Conservation (phyloP, 2,113 vertebrate genomes). For the Ploceus nigricollis region DNA sequence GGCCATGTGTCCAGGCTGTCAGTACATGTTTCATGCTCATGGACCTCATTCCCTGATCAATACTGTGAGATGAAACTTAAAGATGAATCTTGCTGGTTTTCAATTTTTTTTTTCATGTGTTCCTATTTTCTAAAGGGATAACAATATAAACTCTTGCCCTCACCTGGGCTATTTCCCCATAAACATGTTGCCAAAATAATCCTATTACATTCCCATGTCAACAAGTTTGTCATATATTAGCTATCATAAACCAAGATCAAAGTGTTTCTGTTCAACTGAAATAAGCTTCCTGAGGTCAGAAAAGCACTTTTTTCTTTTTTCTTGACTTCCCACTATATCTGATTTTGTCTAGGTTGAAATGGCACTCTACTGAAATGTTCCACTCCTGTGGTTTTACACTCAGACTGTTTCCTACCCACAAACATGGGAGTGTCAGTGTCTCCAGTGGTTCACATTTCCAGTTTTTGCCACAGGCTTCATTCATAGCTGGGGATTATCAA, state of each 20-base stretch:
- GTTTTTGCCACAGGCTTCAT: background rate
- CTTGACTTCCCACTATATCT: background rate
- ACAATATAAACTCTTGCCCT: background rate
- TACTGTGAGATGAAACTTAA: background rate
- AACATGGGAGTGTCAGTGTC: background rate
- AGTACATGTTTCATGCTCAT: background rate
- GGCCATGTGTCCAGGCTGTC: background rate
- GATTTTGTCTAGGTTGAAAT: background rate
- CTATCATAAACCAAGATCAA: background rate
- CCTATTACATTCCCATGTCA: background rate
- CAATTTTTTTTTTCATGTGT: background rate
- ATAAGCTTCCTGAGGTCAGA: background rate
- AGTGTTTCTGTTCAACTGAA: background rate
- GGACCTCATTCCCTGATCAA: background rate
- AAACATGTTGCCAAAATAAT: background rate
- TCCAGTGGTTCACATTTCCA: background rate
- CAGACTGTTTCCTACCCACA: background rate
- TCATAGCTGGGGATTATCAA: background rate
- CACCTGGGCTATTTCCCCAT: background rate
- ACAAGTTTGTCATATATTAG: background rate
- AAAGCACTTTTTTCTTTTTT: background rate
- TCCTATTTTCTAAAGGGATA: background rate
- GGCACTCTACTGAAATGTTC: background rate
- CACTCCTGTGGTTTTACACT: background rate
- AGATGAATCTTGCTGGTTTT: background rate